Evolutionary conservation across 2,888 invertebrate species (phyloP), one percentile per base, ranked within the genome.

Genomic region (Notocelia uddmanniana): DNA sequence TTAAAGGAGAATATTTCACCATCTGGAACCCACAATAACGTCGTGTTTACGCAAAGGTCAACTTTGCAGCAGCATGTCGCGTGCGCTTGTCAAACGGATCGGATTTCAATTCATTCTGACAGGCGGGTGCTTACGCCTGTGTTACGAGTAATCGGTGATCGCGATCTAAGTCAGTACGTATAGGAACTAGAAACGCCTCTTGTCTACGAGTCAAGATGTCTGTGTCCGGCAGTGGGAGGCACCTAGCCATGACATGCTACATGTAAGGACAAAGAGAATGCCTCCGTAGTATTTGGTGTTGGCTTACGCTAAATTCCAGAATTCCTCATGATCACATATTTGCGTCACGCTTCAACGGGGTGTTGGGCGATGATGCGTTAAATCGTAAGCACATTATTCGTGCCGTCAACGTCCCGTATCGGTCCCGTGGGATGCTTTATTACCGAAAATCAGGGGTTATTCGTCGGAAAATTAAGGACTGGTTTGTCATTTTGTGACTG

Each of bases 381-480:
- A 70, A 70, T 70, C 70, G 70, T 59, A 58, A 64, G 52, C 64
- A 70, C 58, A 71, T 71, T 60, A 71, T 45, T 52, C 18, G 41
- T 58, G 23, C 58, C 66, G 50, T 66, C 64, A 63, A 48, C 31
- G 18, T 21, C 50, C 70, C 52, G 59, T 64, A 59, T 68, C 59
- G 60, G 52, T n/a, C 70, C 59, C 66, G 15, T 15, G 66, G 62
- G 70, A 55, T 52, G 62, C 58, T 41, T 41, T 64, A 64, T 64
- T 50, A 58, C 50, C 41, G 58, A 70, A 70, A 58, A 58, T 70
- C 70, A 19, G 26, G 45, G 45, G 62, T 57, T 70, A 64, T 64
- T 52, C 50, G 70, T 26, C 52, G 50, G 19, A 26, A 31, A 54
- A 68, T 68, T 63, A 69, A 41, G 60, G 45, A 45, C 52, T 45